Conservation (phyloP, 2,113 vertebrate genomes). For the Cyanoderma ruficeps region DNA sequence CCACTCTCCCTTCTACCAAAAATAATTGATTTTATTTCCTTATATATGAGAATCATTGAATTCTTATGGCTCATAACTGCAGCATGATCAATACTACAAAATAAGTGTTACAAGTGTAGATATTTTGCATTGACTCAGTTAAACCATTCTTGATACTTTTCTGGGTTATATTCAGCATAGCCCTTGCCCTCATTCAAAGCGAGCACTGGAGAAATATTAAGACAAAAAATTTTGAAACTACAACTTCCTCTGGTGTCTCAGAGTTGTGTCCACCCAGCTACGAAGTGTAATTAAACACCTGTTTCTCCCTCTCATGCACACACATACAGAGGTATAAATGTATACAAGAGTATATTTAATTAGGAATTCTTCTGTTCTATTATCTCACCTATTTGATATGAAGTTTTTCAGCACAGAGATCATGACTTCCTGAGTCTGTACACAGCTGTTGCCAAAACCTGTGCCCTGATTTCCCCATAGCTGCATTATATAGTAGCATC, state of each 20-base stretch:
- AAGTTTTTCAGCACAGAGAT: neutral
- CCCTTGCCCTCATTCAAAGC: neutral
- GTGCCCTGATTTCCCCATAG: neutral
- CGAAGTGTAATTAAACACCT: neutral
- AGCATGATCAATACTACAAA: neutral
- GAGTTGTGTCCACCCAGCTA: neutral
- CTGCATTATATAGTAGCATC: neutral
- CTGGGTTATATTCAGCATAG: neutral
- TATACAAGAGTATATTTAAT: neutral
- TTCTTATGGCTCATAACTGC: neutral
- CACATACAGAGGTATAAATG: neutral
- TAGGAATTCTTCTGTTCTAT: neutral
- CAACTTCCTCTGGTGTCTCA: neutral
- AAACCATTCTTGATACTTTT: neutral
- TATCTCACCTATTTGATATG: neutral
- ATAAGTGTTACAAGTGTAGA: neutral
- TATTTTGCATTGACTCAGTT: neutral
- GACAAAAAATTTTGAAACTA: neutral
- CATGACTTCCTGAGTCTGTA: neutral
- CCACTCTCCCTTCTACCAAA: neutral
- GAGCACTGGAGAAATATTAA: neutral
- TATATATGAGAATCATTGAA: neutral
- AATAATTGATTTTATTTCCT: neutral
- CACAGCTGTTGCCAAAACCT: neutral
- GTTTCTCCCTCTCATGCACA: neutral